Evolutionary conservation across 2,888 invertebrate genomes (phyloP).

Genomic region (Apodemia mormo): DNA sequence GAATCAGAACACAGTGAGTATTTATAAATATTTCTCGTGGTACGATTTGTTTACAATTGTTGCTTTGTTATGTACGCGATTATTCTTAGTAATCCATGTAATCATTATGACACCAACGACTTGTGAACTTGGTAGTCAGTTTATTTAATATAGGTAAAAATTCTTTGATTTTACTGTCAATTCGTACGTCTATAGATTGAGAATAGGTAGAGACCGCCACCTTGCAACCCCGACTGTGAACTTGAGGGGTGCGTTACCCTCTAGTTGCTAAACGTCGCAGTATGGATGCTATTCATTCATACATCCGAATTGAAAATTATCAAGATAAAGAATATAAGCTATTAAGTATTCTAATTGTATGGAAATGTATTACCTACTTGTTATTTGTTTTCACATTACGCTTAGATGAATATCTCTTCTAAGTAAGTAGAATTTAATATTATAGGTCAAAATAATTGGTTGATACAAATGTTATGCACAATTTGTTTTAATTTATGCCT

Average conservation of each 20-base stretch:
- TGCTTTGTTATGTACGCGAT: slow-evolving; percentile 9
- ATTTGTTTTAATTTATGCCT: too few relatives aligned
- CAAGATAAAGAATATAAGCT: too few relatives aligned
- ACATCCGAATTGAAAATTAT: not conserved
- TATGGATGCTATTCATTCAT: not conserved
- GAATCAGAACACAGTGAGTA: slow-evolving; percentile 53
- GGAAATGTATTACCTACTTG: too few relatives aligned
- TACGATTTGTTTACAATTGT: slow-evolving; percentile 30
- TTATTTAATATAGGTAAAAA: not conserved
- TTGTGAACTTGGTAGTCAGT: not conserved
- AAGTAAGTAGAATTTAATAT: too few relatives aligned
- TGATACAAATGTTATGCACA: too few relatives aligned
- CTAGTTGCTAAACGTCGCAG: slow-evolving; percentile 34
- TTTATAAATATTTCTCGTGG: slow-evolving; percentile 33
- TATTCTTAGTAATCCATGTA: too few relatives aligned
- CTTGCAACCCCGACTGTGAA: slow-evolving; percentile 66
- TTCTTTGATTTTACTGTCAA: not conserved
- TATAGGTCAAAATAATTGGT: too few relatives aligned
- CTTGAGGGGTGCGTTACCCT: slow-evolving; percentile 79
- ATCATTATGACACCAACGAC: not conserved
- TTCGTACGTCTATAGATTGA: slow-evolving; percentile 45
- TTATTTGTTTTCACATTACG: too few relatives aligned
- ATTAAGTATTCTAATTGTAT: too few relatives aligned
- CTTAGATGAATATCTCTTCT: too few relatives aligned
- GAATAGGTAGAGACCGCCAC: slow-evolving; percentile 43